Evolutionary conservation across 2,797 vertebrate genomes (phyloP).

Genomic region (Enteromius trimaculatus): DNA sequence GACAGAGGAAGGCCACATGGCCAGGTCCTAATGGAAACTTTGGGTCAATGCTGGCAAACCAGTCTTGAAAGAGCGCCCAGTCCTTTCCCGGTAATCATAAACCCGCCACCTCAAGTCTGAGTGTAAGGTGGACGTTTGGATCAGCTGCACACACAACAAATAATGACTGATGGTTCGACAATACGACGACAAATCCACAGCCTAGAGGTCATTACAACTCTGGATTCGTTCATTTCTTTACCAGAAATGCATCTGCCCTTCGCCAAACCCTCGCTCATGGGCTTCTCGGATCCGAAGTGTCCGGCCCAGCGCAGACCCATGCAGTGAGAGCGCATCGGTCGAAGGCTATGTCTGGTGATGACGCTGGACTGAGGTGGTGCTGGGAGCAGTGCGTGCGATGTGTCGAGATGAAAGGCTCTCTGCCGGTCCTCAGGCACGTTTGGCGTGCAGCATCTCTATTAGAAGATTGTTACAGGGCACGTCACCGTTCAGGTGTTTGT

Average conservation of each 20-base stretch:
- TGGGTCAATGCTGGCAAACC: slow-evolving; percentile 39
- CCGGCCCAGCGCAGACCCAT: slow-evolving; percentile 13
- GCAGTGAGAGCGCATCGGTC: not conserved
- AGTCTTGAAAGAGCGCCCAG: slow-evolving; percentile 40
- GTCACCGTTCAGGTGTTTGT: slow-evolving; percentile 98
- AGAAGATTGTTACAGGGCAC: slow-evolving; percentile 99
- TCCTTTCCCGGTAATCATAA: slow-evolving; percentile 12
- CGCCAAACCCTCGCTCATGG: slow-evolving; percentile 40
- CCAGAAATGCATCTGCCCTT: slow-evolving; percentile 12
- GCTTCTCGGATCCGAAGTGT: slow-evolving; percentile 16
- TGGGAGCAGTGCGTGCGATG: slow-evolving; percentile 49
- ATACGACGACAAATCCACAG: slow-evolving; percentile 36
- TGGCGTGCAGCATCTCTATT: slow-evolving; percentile 99
- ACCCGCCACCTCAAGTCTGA: slow-evolving; percentile 35
- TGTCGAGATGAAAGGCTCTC: slow-evolving; percentile 35
- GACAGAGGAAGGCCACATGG: slow-evolving; percentile 35
- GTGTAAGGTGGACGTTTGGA: slow-evolving; percentile 37
- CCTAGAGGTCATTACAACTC: slow-evolving; percentile 42
- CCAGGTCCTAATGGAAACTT: slow-evolving; percentile 31
- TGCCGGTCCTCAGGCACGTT: slow-evolving; percentile 83
- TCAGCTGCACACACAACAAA: slow-evolving; percentile 53
- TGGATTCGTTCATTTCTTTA: slow-evolving; percentile 9
- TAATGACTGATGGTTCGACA: slow-evolving; percentile 24
- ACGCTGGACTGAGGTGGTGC: slow-evolving; percentile 45
- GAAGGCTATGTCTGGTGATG: slow-evolving; percentile 50